These are phyloP conservation scores for Lutjanus erythropterus DNA, from an alignment of 2,113 vertebrate genomes.

Conservation along the genomic window DNA sequence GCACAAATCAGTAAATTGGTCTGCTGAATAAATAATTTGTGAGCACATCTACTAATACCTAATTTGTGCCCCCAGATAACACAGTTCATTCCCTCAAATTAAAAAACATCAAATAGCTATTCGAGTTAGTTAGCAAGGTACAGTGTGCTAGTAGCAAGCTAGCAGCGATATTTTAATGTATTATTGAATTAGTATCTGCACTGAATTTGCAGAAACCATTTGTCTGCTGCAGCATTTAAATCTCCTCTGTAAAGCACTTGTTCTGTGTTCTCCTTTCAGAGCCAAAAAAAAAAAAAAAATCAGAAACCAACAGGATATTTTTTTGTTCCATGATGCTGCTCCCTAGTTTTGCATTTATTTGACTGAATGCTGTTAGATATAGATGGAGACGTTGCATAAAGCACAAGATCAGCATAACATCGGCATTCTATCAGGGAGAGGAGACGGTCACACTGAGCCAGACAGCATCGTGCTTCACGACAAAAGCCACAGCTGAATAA, in stretches of 20 bases:
- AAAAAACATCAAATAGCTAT: not conserved
- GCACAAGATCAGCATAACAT: no score
- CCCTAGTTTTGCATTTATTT: no score
- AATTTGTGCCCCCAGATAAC: conserved; percentile 22
- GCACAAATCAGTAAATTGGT: conserved; percentile 22
- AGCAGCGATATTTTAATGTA: not conserved
- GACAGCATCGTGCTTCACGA: not conserved
- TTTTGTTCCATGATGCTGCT: no score
- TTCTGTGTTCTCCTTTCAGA: not conserved
- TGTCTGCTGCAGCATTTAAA: not conserved
- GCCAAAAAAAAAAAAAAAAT: no score
- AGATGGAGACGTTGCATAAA: no score
- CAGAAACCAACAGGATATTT: no score
- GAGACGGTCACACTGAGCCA: no score
- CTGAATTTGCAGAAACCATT: no score
- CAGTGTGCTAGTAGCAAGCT: not conserved
- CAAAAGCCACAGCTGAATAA: not conserved
- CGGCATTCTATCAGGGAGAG: no score
- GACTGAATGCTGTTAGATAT: no score
- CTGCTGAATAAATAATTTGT: conserved; percentile 35
- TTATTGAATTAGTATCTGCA: not conserved
- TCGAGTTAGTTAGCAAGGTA: not conserved
- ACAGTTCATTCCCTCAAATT: not conserved
- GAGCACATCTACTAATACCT: conserved; percentile 17
- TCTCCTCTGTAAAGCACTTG: not conserved